phyloP scores from a whole-genome alignment of 1,140 invertebrate species.

The Drosophila repleta region DNA sequence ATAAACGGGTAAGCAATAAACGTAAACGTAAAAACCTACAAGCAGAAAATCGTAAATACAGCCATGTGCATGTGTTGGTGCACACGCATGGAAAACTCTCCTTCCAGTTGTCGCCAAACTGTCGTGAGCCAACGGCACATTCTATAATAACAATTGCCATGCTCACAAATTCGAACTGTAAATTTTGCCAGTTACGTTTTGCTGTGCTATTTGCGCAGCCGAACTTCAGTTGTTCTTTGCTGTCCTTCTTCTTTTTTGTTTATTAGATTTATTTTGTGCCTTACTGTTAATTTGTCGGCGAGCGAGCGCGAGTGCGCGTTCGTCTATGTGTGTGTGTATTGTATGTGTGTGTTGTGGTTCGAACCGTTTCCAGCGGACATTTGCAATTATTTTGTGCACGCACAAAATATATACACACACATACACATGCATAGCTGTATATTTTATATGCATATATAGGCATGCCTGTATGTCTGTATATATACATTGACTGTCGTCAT shows the following conservation, averaged over 20 bases:
- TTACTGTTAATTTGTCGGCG: too few species aligned
- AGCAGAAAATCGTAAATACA: too few species aligned
- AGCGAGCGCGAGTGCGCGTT: too few species aligned
- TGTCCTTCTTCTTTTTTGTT: background rate
- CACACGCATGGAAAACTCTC: too few species aligned
- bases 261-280: background rate
- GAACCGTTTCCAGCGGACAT: constrained; percentile 16
- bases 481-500: constrained; percentile 26
- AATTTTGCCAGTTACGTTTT: constrained; percentile 6
- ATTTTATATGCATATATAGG: too few species aligned
- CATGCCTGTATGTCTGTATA: background rate
- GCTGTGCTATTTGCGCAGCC: background rate
- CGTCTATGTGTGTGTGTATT: background rate
- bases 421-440: background rate
- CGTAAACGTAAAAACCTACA: too few species aligned
- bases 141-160: too few species aligned
- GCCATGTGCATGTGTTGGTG: too few species aligned
- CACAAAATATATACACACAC: background rate
- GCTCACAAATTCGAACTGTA: background rate
- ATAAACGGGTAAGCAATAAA: constrained; percentile 72
- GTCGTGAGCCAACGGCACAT: too few species aligned
- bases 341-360: constrained; percentile 6
- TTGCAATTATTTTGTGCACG: constrained; percentile 19
- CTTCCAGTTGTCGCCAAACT: too few species aligned
- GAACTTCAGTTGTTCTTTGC: constrained; percentile 10